Evolutionary conservation across 2,888 invertebrate genomes (phyloP).

Genomic region (Boloria euphrosyne): DNA sequence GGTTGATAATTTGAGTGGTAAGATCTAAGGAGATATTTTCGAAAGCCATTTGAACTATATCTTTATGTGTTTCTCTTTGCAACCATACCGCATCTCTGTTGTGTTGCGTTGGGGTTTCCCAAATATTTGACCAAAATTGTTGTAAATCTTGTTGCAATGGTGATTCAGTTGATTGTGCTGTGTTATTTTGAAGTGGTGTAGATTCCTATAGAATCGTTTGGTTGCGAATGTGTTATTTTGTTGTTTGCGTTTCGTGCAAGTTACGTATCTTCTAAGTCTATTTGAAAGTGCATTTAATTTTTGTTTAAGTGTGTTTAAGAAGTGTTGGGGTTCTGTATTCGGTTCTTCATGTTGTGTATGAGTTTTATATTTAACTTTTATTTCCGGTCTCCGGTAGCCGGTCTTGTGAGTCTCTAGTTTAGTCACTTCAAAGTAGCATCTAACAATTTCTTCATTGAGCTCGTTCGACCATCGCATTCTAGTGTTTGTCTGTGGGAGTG

Average conservation of each 20-base stretch:
- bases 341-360: conserved; percentile 22
- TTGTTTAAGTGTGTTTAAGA: conserved; percentile 27
- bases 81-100: conserved; percentile 31
- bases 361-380: conserved; percentile 8
- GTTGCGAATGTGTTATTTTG: conserved; percentile 24
- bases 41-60: conserved; percentile 22
- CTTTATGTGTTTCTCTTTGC: not conserved
- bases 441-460: conserved; percentile 29
- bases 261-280: conserved; percentile 24
- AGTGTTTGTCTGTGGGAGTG: conserved; percentile 2
- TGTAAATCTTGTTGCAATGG: conserved; percentile 13
- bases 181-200: not conserved
- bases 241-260: conserved; percentile 22
- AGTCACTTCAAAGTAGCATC: conserved; percentile 29
- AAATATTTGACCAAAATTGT: conserved; percentile 29
- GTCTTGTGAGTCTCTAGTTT: conserved; percentile 17
- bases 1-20: conserved; percentile 26
- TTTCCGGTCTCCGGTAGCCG: conserved; percentile 18
- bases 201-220: conserved; percentile 28
- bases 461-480: conserved; percentile 29
- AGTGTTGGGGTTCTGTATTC: conserved; percentile 12
- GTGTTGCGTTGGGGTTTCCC: conserved; percentile 31
- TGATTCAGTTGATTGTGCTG: conserved; percentile 1
- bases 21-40: conserved; percentile 28
- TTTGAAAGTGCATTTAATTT: conserved; percentile 12